phyloP scores from a whole-genome alignment of 1,140 invertebrate genomes.

The Rhopalosiphum padi region DNA sequence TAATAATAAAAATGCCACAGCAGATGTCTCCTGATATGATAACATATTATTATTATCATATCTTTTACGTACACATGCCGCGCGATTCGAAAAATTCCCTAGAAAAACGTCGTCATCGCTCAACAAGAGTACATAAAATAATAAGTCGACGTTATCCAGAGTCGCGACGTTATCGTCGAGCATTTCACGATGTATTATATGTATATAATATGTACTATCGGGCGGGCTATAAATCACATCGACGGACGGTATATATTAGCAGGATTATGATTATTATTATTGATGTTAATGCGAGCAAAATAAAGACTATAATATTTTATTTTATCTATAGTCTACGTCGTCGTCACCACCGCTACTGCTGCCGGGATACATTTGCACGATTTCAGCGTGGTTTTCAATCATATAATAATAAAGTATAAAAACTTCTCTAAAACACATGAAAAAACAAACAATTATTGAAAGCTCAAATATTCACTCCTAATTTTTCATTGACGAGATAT shows the following conservation, averaged over 20 bases:
- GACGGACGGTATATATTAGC: background rate
- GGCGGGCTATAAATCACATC: background rate
- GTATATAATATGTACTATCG: background rate
- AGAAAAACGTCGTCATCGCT: background rate
- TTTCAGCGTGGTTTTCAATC: background rate
- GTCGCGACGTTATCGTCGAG: conserved; percentile 8
- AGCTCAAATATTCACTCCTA: no score
- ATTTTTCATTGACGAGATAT: no score
- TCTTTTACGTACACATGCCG: background rate
- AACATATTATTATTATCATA: conserved; percentile 9
- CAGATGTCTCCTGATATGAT: conserved; percentile 5
- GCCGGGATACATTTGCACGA: background rate
- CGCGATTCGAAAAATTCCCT: background rate
- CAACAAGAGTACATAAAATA: background rate
- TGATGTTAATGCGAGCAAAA: background rate
- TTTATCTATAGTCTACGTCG: background rate
- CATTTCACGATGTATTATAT: background rate
- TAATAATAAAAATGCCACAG: background rate
- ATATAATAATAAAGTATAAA: background rate
- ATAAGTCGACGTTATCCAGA: background rate
- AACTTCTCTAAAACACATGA: no score
- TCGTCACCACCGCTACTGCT: background rate
- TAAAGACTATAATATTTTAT: conserved; percentile 2
- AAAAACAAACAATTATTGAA: no score
- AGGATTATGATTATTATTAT: background rate